Evolutionary conservation across 2,113 vertebrate genomes (phyloP).

Genomic region (Petaurus breviceps): DNA sequence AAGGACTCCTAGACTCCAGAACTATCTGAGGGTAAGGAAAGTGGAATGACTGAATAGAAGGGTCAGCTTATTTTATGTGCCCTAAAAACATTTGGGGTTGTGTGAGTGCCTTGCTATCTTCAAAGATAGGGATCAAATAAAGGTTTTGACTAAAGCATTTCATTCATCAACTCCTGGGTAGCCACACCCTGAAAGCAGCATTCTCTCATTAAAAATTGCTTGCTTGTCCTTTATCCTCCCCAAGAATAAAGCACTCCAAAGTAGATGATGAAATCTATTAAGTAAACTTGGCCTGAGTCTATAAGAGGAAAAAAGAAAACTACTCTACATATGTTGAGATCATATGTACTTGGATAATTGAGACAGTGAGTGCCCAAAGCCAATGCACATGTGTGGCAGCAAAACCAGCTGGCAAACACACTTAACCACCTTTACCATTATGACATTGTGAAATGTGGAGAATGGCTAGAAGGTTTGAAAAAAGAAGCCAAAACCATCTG

Average conservation of each 20-base stretch:
- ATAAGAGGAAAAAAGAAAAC: not conserved
- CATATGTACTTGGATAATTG: not conserved
- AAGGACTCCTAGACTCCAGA: not conserved
- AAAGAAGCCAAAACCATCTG: constrained; percentile 29
- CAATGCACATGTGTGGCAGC: not conserved
- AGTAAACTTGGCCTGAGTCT: constrained; percentile 1
- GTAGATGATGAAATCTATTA: not conserved
- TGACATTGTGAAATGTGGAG: constrained; percentile 19
- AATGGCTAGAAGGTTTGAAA: not conserved
- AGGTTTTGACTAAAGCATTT: not conserved
- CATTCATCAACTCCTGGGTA: not conserved
- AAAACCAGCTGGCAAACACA: constrained; percentile 17
- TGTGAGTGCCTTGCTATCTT: not conserved
- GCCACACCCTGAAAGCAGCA: not conserved
- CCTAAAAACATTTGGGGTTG: not conserved
- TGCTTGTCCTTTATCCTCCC: not conserved
- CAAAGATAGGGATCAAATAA: not conserved
- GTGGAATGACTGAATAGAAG: not conserved
- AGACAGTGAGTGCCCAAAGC: not conserved
- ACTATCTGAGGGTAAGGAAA: not conserved
- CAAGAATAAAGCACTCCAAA: not conserved
- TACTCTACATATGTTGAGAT: not conserved
- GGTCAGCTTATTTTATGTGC: not conserved
- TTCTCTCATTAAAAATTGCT: not conserved
- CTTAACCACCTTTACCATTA: not conserved